Base-by-base conservation (phyloP, 2,888 invertebrate genomes). In the Phlogophora meticulosa region DNA sequence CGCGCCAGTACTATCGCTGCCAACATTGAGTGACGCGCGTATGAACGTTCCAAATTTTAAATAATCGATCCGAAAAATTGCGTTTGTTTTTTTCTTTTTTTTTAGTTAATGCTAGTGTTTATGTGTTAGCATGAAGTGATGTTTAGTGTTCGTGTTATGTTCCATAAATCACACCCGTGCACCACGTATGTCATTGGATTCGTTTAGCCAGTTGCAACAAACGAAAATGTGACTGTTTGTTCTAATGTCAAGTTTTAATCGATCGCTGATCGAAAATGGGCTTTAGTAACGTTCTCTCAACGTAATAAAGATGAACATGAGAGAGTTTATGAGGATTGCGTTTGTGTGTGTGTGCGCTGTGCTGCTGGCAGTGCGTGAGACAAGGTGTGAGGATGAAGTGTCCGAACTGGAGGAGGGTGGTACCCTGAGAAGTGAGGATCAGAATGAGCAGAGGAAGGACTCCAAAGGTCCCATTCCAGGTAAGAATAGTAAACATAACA, bases 211-310 rank as follows among this genome's bases (percentile, higher is more conserved):
- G 70, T 85, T 86, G 88, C 85, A 88, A 89, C 87, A 86, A 85
- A 89, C 90, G 91, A 95, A 94, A 94, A 95, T 95, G 94, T 95
- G 94, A 95, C 95, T 93, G 91, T 89, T 86, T 83, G 81, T 85
- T 86, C 80, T 78, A 83, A 71, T 77, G 83, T 81, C 76, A 84
- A 82, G 81, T 83, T 81, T 77, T 70, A 76, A 81, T 86, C 84
- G 84, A 82, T 82, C 82, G 73, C 15, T 62, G 82, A 82, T 82
- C 82, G 93, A 92, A 89, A 94, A 94, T 94, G 93, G 90, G 79
- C 62, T 76, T 75, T 72, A 72, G 77, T 86, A 87, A 92, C 89
- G 80, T 86, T 85, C 72, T 72, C 66, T 81, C 78, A 81, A 84
- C 85, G 82, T 81, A 85, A 84, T 86, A 86, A 89, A 86, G 75